Conservation (phyloP, 1,140 invertebrate species). For the Drosophila tsacasi region DNA sequence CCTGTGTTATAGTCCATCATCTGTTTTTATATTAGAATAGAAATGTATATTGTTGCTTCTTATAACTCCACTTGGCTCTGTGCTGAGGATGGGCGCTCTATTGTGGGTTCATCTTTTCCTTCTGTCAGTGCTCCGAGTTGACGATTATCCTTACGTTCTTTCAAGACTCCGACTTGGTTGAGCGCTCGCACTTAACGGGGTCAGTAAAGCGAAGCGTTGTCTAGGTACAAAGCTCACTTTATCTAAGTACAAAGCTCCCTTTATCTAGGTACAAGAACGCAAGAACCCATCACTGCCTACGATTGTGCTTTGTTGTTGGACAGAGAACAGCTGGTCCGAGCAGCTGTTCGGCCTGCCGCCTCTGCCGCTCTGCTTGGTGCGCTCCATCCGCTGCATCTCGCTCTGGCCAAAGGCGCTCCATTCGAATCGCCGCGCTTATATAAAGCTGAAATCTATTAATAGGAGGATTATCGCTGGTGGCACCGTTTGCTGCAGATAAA, state of each 20-base stretch:
- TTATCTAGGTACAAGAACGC: neutral
- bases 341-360: slow-evolving; percentile 9
- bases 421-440: slow-evolving; percentile 35
- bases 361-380: slow-evolving; percentile 24
- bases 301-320: neutral
- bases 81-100: neutral
- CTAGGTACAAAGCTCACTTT: slow-evolving; percentile 6
- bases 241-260: neutral
- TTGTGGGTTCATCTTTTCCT: neutral
- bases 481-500: slow-evolving; percentile 8
- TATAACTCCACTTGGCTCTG: neutral
- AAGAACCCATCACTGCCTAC: neutral
- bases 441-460: slow-evolving; percentile 20
- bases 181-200: neutral
- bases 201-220: neutral
- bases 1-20: neutral
- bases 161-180: too few relatives aligned
- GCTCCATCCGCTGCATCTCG: neutral
- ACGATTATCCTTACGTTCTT: neutral
- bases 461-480: neutral
- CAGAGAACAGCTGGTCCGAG: slow-evolving; percentile 2
- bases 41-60: neutral
- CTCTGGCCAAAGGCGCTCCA: slow-evolving; percentile 10
- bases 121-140: neutral
- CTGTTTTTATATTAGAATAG: neutral